These are phyloP conservation scores for Lepidocyrtinus sp. DNA, from an alignment of 2,888 invertebrate species.

Conservation along the genomic window DNA sequence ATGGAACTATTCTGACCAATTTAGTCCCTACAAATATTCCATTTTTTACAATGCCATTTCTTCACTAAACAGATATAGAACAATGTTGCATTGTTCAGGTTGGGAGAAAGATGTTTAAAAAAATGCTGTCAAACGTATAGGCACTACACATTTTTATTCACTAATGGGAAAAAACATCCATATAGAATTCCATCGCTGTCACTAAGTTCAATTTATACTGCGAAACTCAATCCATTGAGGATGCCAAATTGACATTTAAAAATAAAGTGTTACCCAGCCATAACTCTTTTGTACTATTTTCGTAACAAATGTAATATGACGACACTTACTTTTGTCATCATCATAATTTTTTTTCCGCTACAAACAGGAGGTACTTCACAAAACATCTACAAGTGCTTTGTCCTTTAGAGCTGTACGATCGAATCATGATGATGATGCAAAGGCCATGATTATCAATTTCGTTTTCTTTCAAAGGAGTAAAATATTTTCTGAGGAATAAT, in stretches of 20 bases:
- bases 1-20: conserved; percentile 14
- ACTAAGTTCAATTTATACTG: no score
- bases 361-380: no score
- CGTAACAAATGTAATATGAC: neutral
- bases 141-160: neutral
- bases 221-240: neutral
- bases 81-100: neutral
- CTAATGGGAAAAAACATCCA: neutral
- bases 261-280: neutral
- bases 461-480: neutral
- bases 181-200: neutral
- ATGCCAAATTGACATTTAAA: neutral
- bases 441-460: conserved; percentile 41
- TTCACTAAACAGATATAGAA: neutral
- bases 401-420: no score
- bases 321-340: neutral
- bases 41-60: neutral
- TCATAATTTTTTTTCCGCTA: neutral
- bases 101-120: no score
- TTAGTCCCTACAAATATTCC: neutral
- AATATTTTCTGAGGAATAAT: neutral
- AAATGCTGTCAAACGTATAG: neutral
- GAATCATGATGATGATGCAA: neutral
- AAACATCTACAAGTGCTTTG: no score
- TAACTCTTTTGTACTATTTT: no score